A percentile compares a stretch with the other conserved stretches of the same genome.
Evolutionary conservation across 2,113 vertebrate genomes (phyloP).

Genomic region (Falco punctatus): DNA sequence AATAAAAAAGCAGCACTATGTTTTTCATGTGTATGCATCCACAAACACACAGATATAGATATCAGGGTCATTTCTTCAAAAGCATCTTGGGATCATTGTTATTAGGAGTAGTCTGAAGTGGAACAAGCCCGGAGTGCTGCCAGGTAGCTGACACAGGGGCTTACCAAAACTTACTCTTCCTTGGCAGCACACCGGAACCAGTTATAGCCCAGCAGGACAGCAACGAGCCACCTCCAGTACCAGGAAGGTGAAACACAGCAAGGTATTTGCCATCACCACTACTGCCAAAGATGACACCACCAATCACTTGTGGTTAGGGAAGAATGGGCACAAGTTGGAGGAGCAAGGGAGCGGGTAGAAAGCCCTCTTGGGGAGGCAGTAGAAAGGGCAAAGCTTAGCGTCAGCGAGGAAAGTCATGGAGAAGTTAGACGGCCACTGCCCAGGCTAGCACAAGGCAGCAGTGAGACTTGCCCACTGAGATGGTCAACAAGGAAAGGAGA

Average conservation of each 20-base stretch:
- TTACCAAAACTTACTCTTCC: not conserved
- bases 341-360: not conserved
- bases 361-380: not conserved
- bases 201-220: not conserved
- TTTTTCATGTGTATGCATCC: not conserved
- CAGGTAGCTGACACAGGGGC: not conserved
- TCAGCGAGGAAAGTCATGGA: not conserved
- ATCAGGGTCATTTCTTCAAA: not conserved
- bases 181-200: not conserved
- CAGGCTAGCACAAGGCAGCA: not conserved
- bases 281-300: not conserved
- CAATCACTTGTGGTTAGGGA: not conserved
- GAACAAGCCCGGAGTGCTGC: not conserved
- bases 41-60: not conserved
- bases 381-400: not conserved
- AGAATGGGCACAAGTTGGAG: not conserved
- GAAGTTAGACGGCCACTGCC: not conserved
- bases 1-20: not conserved
- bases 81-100: not conserved
- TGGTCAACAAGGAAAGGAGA: not conserved
- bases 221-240: not conserved
- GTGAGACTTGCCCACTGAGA: not conserved
- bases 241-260: not conserved
- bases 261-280: fast-evolving
- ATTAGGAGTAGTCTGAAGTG: not conserved